Evolutionary conservation across 1,140 invertebrate species (phyloP).

Genomic region (Leptinotarsa undecemlineata): DNA sequence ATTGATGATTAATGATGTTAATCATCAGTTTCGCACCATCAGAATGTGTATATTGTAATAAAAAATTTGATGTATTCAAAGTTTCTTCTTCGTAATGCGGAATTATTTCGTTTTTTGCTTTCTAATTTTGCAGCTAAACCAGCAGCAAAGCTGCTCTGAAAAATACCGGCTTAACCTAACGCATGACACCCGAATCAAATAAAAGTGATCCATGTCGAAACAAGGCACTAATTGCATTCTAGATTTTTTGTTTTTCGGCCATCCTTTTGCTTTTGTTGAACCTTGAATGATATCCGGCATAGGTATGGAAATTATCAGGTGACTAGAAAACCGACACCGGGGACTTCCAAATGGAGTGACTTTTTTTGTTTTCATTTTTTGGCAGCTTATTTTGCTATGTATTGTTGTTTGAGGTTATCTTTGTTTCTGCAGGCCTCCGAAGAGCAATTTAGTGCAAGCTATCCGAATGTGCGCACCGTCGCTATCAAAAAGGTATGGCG

Average conservation of each 20-base stretch:
- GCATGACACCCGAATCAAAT: background rate
- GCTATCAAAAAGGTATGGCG: constrained; percentile 75
- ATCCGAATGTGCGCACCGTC: constrained; percentile 75
- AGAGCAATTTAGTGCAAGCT: constrained; percentile 68
- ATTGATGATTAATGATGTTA: too few species aligned
- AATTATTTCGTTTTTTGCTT: too few species aligned
- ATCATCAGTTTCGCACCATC: too few species aligned
- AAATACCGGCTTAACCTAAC: too few species aligned
- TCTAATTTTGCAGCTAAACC: too few species aligned
- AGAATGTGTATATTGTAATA: too few species aligned
- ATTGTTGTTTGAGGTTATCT: constrained; percentile 44
- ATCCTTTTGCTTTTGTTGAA: background rate
- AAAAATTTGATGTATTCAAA: too few species aligned
- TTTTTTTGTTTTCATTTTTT: constrained; percentile 22
- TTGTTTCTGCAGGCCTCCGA: constrained; percentile 65
- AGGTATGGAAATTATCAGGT: background rate
- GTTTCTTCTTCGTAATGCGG: too few species aligned
- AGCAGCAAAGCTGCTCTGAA: too few species aligned
- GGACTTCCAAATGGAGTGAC: background rate
- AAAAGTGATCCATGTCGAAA: background rate
- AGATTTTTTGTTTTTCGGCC: background rate
- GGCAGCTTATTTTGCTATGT: constrained; percentile 41
- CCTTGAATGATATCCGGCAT: background rate
- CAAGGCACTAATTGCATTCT: background rate
- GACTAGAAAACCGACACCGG: background rate